phyloP scores from a whole-genome alignment of 2,113 vertebrate genomes.

The Silurus glanis region DNA sequence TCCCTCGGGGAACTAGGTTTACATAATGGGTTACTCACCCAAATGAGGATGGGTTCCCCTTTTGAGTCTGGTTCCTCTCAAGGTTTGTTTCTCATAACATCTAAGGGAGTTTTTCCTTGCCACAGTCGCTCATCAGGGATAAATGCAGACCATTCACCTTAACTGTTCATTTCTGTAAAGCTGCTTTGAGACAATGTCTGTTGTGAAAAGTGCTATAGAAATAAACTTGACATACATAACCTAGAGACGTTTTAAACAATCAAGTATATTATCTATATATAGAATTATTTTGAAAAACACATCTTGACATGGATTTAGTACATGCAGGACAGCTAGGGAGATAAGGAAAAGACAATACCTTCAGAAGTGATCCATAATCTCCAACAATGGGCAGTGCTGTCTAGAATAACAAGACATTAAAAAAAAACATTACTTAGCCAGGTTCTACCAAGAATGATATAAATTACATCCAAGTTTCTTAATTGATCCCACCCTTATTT shows the following conservation, averaged over 20 bases:
- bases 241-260: not conserved
- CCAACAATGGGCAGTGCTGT: conserved; percentile 91
- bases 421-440: not conserved
- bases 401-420: conserved; percentile 63
- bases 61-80: too few species aligned
- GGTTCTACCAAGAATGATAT: not conserved
- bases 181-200: too few species aligned
- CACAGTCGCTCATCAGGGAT: too few species aligned
- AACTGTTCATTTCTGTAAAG: too few species aligned
- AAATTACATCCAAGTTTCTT: not conserved
- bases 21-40: too few species aligned
- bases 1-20: too few species aligned
- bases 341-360: conserved; percentile 74
- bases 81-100: too few species aligned
- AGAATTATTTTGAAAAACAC: not conserved
- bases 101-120: too few species aligned
- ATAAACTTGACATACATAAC: too few species aligned
- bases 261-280: not conserved
- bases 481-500: not conserved
- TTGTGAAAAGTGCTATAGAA: too few species aligned
- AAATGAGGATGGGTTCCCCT: too few species aligned
- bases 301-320: not conserved
- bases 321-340: not conserved
- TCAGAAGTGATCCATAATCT: conserved; percentile 85
- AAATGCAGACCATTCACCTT: too few species aligned